Conservation (phyloP, 2,113 vertebrate genomes). For the Cynocephalus volans region DNA sequence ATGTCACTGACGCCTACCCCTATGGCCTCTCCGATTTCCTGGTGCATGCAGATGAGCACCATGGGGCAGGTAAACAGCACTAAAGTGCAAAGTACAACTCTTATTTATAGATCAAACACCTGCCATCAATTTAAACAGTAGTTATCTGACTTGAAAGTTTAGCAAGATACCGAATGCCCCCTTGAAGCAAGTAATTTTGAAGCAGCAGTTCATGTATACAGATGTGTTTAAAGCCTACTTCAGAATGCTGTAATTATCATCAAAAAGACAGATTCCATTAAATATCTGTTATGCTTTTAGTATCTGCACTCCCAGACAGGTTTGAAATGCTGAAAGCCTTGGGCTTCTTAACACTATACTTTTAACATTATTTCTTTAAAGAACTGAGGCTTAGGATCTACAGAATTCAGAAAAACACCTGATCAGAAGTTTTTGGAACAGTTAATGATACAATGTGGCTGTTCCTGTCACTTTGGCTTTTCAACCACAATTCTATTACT, state of each 20-base stretch:
- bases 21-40: not conserved
- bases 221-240: slow-evolving; percentile 73
- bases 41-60: slow-evolving; percentile 44
- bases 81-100: slow-evolving; percentile 52
- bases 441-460: slow-evolving; percentile 68
- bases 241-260: slow-evolving; percentile 82
- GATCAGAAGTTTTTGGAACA: slow-evolving; percentile 52
- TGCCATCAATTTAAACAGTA: slow-evolving; percentile 82
- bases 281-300: slow-evolving; percentile 67
- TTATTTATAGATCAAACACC: slow-evolving; percentile 79
- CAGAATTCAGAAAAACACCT: slow-evolving; percentile 65
- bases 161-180: slow-evolving; percentile 72
- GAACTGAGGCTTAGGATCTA: slow-evolving; percentile 57
- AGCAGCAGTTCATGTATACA: slow-evolving; percentile 74
- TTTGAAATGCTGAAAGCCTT: slow-evolving; percentile 73
- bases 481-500: not conserved
- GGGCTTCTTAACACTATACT: slow-evolving; percentile 66
- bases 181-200: slow-evolving; percentile 83
- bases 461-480: slow-evolving; percentile 76
- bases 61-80: slow-evolving; percentile 56
- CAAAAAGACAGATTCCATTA: slow-evolving; percentile 80
- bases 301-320: slow-evolving; percentile 48
- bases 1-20: not conserved
- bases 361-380: slow-evolving; percentile 78
- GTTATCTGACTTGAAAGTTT: slow-evolving; percentile 82